phyloP scores from a whole-genome alignment of 2,113 vertebrate species.

The Planiliza haematocheilus region DNA sequence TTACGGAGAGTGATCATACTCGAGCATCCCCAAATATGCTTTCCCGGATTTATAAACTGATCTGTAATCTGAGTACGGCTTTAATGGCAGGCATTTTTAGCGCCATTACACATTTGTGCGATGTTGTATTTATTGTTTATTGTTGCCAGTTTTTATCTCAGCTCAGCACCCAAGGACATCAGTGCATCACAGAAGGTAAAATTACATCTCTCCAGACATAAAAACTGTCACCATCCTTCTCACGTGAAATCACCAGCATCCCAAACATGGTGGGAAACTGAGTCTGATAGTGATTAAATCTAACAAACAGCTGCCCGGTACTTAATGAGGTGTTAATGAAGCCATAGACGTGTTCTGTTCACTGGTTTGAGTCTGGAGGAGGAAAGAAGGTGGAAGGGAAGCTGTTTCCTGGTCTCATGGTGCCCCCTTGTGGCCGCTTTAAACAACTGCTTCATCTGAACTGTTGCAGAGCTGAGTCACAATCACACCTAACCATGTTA shows the following conservation, averaged over 20 bases:
- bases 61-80: neutral
- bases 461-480: too few species aligned
- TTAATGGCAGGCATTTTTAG: neutral
- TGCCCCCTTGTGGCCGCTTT: slow-evolving; percentile 56
- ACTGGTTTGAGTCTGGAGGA: neutral
- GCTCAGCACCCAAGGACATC: neutral
- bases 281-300: too few species aligned
- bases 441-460: neutral
- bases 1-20: too few species aligned
- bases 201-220: neutral
- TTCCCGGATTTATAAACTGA: too few species aligned
- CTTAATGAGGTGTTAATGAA: too few species aligned
- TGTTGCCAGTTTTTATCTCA: neutral
- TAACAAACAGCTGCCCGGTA: too few species aligned
- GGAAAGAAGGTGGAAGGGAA: neutral
- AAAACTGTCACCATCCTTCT: neutral
- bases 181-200: neutral
- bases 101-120: too few species aligned
- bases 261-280: too few species aligned
- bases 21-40: neutral
- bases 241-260: neutral
- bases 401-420: slow-evolving; percentile 47
- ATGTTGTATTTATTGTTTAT: too few species aligned
- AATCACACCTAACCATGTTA: too few species aligned
- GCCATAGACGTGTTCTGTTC: neutral